A percentile compares a stretch with the other conserved stretches of the same genome.
These are phyloP conservation scores for Carposina sasakii DNA, from an alignment of 1,140 invertebrate species.

Conservation along the genomic window DNA sequence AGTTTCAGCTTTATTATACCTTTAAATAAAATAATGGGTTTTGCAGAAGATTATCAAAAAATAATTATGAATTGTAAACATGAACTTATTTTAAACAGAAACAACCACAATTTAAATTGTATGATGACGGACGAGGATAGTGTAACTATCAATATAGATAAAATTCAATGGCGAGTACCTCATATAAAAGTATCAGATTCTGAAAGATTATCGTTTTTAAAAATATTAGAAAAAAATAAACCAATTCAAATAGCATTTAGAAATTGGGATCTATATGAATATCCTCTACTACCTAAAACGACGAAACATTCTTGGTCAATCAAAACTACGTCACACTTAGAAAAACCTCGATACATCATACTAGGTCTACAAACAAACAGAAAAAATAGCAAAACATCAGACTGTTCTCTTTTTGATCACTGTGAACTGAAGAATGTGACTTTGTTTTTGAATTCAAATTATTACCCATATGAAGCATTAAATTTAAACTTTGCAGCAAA, in stretches of 20 bases:
- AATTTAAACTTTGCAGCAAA: slow-evolving; percentile 14
- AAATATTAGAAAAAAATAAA: slow-evolving; percentile 25
- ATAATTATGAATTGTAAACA: slow-evolving; percentile 62
- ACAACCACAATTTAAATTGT: slow-evolving; percentile 32
- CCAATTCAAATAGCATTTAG: slow-evolving; percentile 36
- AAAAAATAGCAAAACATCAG: slow-evolving; percentile 10
- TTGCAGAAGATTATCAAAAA: slow-evolving; percentile 66
- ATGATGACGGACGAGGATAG: background rate
- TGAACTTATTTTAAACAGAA: slow-evolving; percentile 56
- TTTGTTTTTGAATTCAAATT: slow-evolving; percentile 13
- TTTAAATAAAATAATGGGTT: slow-evolving; percentile 50
- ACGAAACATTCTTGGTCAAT: slow-evolving; percentile 36
- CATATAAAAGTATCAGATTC: slow-evolving; percentile 27
- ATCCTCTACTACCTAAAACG: slow-evolving; percentile 35
- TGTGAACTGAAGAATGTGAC: slow-evolving; percentile 12
- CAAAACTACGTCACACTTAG: slow-evolving; percentile 30
- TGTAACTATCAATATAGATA: slow-evolving; percentile 9
- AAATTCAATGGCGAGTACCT: slow-evolving; percentile 23
- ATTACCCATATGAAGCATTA: slow-evolving; percentile 15
- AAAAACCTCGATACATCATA: slow-evolving; percentile 34
- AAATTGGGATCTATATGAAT: slow-evolving; percentile 49
- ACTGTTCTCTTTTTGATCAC: slow-evolving; percentile 11
- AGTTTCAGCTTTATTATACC: slow-evolving; percentile 54
- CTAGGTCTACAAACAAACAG: slow-evolving; percentile 11
- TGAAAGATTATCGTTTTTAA: slow-evolving; percentile 21